These are phyloP conservation scores for Falco columbarius DNA, from an alignment of 2,797 vertebrate genomes.

Conservation along the genomic window DNA sequence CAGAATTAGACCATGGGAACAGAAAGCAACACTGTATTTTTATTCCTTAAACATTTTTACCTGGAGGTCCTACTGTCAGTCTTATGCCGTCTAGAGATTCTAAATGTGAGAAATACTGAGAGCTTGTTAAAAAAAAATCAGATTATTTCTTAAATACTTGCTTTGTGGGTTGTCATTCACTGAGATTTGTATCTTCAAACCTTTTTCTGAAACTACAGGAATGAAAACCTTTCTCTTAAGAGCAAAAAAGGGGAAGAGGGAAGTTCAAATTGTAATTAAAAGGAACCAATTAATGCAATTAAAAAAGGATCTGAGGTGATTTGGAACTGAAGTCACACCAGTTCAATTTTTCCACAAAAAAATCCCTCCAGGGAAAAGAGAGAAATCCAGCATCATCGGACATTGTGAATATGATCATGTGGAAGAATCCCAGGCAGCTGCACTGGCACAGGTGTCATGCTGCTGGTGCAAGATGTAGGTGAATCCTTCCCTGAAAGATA, in stretches of 20 bases:
- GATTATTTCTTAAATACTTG: not conserved
- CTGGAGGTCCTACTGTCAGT: not conserved
- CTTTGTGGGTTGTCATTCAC: not conserved
- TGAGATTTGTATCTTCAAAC: not conserved
- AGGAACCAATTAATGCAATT: not conserved
- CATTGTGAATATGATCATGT: not conserved
- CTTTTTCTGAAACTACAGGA: not conserved
- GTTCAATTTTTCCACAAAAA: not conserved
- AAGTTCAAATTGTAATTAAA: not conserved
- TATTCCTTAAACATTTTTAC: not conserved
- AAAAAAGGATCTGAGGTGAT: not conserved
- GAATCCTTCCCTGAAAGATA: not conserved
- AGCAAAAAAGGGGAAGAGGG: not conserved
- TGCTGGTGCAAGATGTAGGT: not conserved
- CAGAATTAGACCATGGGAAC: not conserved
- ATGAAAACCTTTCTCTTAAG: not conserved
- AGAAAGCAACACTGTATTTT: not conserved
- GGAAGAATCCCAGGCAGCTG: not conserved
- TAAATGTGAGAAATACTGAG: not conserved
- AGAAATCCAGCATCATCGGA: not conserved
- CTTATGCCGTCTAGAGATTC: not conserved
- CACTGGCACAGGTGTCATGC: not conserved
- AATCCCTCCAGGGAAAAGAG: not conserved
- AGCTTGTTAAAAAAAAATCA: not conserved
- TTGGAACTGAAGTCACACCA: not conserved